phyloP scores from a whole-genome alignment of 2,888 invertebrate species.

The Gortyna flavago region DNA sequence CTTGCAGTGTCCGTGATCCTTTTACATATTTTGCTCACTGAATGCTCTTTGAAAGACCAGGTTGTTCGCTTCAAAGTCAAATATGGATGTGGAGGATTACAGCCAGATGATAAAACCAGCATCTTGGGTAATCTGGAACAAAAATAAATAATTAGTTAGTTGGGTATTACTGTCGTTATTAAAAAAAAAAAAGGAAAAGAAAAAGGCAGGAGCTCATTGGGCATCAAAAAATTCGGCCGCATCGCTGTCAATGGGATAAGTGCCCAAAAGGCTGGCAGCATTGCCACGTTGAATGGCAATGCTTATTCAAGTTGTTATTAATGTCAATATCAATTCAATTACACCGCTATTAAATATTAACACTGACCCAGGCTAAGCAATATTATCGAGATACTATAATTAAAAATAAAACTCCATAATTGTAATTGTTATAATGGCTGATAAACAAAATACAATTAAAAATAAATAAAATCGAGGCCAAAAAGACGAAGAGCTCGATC shows the following conservation, averaged over 20 bases:
- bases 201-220: no score
- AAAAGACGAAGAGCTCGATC: constrained; percentile 42
- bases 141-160: constrained; percentile 55
- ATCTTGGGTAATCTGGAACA: constrained; percentile 84
- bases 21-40: constrained; percentile 73
- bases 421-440: neutral
- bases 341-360: constrained; percentile 8
- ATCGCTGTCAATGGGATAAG: no score
- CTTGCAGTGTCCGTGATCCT: constrained; percentile 71
- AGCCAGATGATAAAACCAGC: constrained; percentile 76
- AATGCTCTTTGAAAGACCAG: constrained; percentile 54
- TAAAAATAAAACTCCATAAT: constrained; percentile 11
- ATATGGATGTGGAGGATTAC: constrained; percentile 67
- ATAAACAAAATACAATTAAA: constrained; percentile 38
- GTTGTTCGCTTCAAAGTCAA: constrained; percentile 58
- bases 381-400: neutral
- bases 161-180: neutral
- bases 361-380: constrained; percentile 46
- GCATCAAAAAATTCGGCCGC: no score
- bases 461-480: constrained; percentile 50
- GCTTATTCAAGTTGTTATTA: no score
- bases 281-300: no score
- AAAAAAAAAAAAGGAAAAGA: no score
- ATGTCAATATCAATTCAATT: constrained; percentile 2
- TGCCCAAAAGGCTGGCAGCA: no score